These are phyloP conservation scores for Nomada lathburiana DNA, from an alignment of 2,888 invertebrate genomes.

Conservation along the genomic window DNA sequence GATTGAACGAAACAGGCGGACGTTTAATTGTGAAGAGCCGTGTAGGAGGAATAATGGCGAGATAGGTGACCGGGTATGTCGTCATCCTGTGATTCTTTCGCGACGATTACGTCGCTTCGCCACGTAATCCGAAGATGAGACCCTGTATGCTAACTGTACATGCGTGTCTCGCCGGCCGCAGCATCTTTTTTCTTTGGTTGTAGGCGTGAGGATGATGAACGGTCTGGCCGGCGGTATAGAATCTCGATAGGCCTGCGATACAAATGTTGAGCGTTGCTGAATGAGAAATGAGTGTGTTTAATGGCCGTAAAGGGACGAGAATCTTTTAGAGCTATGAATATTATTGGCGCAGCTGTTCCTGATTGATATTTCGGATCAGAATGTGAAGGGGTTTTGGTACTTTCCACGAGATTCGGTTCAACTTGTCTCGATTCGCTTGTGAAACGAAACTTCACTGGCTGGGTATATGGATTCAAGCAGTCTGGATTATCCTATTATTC, in stretches of 20 bases:
- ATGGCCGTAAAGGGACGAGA: neutral
- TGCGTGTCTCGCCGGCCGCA: neutral
- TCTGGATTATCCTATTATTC: neutral
- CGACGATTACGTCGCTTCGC: conserved; percentile 53
- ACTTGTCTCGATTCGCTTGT: no score
- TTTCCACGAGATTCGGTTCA: no score
- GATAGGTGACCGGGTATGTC: conserved; percentile 57
- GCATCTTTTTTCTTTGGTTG: neutral
- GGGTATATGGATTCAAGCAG: neutral
- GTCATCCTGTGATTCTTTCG: conserved; percentile 41
- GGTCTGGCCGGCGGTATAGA: neutral
- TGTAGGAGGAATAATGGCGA: conserved; percentile 65
- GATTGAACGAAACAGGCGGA: conserved; percentile 67
- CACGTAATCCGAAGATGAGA: conserved; percentile 59
- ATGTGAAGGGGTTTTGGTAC: no score
- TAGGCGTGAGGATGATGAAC: neutral
- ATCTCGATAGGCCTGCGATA: neutral
- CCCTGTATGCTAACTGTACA: neutral
- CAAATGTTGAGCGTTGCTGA: neutral
- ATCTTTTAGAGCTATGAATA: neutral
- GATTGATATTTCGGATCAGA: no score
- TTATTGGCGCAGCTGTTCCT: neutral
- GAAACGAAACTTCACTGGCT: neutral
- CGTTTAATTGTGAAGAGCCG: conserved; percentile 69
- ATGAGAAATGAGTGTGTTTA: neutral